A percentile compares a stretch with the other conserved stretches of the same genome.
Conservation (phyloP, 2,888 invertebrate species). For the Malthinus flaveolus region DNA sequence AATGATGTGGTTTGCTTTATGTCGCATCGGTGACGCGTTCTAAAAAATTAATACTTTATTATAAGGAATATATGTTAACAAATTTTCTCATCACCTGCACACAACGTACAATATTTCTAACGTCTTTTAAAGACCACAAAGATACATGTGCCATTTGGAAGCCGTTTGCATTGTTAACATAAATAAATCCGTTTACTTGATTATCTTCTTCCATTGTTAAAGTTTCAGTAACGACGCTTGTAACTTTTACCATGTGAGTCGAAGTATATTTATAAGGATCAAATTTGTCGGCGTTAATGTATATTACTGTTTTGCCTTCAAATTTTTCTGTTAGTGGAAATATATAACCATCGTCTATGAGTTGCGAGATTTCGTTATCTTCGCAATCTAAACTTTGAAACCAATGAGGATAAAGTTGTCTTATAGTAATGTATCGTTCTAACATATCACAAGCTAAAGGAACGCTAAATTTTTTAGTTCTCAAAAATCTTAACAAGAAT, state of each 20-base stretch:
- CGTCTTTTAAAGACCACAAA: conserved; percentile 79
- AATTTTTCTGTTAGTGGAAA: conserved; percentile 77
- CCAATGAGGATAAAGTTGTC: conserved; percentile 85
- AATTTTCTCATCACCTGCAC: conserved; percentile 63
- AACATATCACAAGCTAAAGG: conserved; percentile 85
- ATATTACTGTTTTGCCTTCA: conserved; percentile 75
- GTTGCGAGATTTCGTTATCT: conserved; percentile 77
- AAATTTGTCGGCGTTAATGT: conserved; percentile 74
- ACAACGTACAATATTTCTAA: conserved; percentile 75
- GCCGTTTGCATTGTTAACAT: conserved; percentile 81
- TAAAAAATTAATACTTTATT: conserved; percentile 50
- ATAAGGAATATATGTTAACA: background rate
- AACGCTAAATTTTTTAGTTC: conserved; percentile 86
- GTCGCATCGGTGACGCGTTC: conserved; percentile 89
- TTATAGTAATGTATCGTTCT: conserved; percentile 82
- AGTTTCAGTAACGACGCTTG: conserved; percentile 83
- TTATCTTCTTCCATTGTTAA: conserved; percentile 83
- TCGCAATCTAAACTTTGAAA: conserved; percentile 79
- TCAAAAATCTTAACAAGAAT: conserved; percentile 81
- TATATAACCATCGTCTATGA: conserved; percentile 79
- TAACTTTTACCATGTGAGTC: conserved; percentile 82
- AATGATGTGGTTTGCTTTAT: conserved; percentile 85
- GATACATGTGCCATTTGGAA: conserved; percentile 83
- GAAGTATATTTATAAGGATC: conserved; percentile 63
- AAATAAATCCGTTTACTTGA: conserved; percentile 82